A percentile compares a stretch with the other conserved stretches of the same genome.
Evolutionary conservation across 2,797 vertebrate genomes (phyloP).

Genomic region (Pseudomugil tenellus): DNA sequence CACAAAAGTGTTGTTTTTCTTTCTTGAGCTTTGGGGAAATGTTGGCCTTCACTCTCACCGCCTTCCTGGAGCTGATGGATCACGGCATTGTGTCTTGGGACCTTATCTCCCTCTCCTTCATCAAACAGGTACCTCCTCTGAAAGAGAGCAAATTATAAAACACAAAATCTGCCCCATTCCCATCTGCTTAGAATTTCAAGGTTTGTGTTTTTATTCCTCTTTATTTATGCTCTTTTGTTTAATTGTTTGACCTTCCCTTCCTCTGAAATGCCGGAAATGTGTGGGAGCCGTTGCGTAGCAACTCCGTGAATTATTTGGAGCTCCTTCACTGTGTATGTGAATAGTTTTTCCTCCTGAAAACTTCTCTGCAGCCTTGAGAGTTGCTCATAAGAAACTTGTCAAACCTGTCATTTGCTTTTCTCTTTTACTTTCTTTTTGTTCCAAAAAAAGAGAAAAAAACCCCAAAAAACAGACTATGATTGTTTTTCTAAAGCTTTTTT

Average conservation of each 20-base stretch:
- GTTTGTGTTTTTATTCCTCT: slow-evolving; percentile 16
- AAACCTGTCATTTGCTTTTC: slow-evolving; percentile 12
- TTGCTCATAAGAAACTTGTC: slow-evolving; percentile 11
- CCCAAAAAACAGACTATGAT: background rate
- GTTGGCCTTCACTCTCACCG: slow-evolving; percentile 98
- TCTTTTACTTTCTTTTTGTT: background rate
- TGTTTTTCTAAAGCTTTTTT: background rate
- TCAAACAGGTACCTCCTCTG: slow-evolving; percentile 90
- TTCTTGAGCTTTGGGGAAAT: slow-evolving; percentile 93
- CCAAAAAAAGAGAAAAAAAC: background rate
- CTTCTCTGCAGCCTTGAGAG: slow-evolving; percentile 23
- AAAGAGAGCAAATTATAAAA: slow-evolving; percentile 16
- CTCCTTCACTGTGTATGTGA: slow-evolving; percentile 36
- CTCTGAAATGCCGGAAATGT: slow-evolving; percentile 43
- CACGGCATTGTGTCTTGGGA: slow-evolving; percentile 99
- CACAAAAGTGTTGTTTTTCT: slow-evolving; percentile 19
- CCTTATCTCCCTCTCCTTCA: slow-evolving; percentile 95
- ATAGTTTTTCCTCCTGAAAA: slow-evolving; percentile 34
- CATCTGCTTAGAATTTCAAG: slow-evolving; percentile 14
- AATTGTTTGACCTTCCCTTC: slow-evolving; percentile 56
- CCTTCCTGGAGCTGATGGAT: slow-evolving; percentile 99
- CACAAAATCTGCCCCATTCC: background rate
- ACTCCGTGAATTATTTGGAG: slow-evolving; percentile 53
- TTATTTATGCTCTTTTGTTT: slow-evolving; percentile 40
- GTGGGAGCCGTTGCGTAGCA: slow-evolving; percentile 76